Conservation (phyloP, 2,888 invertebrate species). For the Folsomia candida region DNA sequence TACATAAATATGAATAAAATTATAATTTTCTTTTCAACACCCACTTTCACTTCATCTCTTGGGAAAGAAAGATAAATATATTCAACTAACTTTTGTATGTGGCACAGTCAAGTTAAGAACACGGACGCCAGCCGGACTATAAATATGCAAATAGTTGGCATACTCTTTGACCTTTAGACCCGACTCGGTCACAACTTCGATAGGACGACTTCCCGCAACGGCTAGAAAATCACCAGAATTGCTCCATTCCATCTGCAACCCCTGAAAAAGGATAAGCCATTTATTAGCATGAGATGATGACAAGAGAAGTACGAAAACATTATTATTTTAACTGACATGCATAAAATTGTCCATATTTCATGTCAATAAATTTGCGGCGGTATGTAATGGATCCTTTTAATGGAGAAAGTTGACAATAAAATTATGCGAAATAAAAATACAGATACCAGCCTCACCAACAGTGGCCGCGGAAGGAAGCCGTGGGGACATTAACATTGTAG, state of each 20-base stretch:
- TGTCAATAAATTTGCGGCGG: no score
- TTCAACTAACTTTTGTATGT: slow-evolving; percentile 67
- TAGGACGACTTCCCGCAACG: slow-evolving; percentile 68
- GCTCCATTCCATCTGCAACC: slow-evolving; percentile 89
- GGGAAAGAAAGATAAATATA: no score
- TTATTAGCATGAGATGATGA: not conserved
- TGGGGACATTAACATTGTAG: no score
- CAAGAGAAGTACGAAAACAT: not conserved
- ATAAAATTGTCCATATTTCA: no score
- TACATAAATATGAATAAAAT: no score
- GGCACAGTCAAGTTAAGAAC: slow-evolving; percentile 78
- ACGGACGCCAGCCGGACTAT: slow-evolving; percentile 78
- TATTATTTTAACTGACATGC: slow-evolving; percentile 15
- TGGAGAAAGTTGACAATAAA: no score
- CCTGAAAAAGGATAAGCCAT: slow-evolving; percentile 58
- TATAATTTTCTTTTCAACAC: no score
- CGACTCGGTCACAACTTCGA: slow-evolving; percentile 49
- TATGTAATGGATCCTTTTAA: no score
- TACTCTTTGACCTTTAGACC: slow-evolving; percentile 58
- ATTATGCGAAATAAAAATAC: no score
- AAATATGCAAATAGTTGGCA: slow-evolving; percentile 84
- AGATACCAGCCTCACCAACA: no score
- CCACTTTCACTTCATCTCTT: no score
- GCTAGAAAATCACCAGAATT: slow-evolving; percentile 89
- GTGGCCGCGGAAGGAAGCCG: no score